These are phyloP conservation scores for Ophraella communa DNA, from an alignment of 2,888 invertebrate species.

Conservation along the genomic window DNA sequence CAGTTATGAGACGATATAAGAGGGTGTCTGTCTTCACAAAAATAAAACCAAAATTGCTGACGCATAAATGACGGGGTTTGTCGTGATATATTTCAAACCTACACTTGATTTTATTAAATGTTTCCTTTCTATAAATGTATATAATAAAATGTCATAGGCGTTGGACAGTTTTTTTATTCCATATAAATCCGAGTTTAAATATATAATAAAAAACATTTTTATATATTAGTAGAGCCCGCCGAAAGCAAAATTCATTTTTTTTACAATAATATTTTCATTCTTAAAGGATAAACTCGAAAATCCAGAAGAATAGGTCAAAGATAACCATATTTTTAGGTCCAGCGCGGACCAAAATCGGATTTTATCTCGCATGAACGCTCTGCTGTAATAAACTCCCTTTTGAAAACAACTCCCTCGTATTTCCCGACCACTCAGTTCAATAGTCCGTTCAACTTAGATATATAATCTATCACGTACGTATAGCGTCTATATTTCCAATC, in stretches of 20 bases:
- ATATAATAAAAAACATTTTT: background rate
- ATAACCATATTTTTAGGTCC: conserved; percentile 23
- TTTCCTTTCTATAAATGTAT: too few species aligned
- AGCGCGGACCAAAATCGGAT: conserved; percentile 10
- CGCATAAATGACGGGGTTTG: too few species aligned
- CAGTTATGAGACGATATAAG: background rate
- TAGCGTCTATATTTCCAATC: background rate
- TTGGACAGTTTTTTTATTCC: too few species aligned
- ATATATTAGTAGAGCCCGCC: background rate
- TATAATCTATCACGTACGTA: background rate
- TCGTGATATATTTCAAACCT: background rate
- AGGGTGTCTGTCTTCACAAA: background rate
- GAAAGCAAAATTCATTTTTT: background rate
- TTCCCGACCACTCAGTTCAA: background rate
- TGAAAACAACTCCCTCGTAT: conserved; percentile 1
- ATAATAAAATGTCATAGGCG: too few species aligned
- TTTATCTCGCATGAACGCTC: conserved; percentile 8
- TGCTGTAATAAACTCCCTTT: conserved; percentile 4
- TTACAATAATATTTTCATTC: background rate
- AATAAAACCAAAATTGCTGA: background rate
- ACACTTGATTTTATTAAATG: background rate
- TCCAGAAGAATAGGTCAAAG: background rate
- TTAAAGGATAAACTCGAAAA: background rate
- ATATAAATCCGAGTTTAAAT: too few species aligned
- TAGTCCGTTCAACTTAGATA: background rate